Conservation (phyloP, 2,113 vertebrate genomes). For the Paratilapia polleni region DNA sequence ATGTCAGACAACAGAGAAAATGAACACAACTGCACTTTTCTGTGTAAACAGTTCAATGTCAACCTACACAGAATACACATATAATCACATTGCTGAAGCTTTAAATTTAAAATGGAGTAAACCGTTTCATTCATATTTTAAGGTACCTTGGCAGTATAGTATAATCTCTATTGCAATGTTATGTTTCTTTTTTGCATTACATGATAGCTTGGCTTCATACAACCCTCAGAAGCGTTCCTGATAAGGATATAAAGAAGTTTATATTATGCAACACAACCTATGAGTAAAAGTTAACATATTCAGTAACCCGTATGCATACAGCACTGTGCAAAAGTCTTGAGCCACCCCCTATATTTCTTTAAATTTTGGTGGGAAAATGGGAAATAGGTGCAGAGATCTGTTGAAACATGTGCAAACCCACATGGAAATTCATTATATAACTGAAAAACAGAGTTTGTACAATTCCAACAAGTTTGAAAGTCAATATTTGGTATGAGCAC, state of each 20-base stretch:
- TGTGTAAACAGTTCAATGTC: slow-evolving; percentile 12
- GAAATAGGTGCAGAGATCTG: too few species aligned
- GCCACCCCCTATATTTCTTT: too few species aligned
- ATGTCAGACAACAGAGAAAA: slow-evolving; percentile 2
- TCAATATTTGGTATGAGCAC: too few species aligned
- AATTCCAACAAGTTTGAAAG: too few species aligned
- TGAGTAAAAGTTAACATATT: neutral
- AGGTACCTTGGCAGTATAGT: neutral
- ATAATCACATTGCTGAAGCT: neutral
- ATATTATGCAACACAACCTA: neutral
- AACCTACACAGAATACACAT: neutral
- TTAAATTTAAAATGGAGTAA: neutral
- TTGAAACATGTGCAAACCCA: too few species aligned
- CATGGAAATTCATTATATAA: too few species aligned
- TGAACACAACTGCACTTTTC: neutral
- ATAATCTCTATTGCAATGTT: neutral
- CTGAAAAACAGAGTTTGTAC: too few species aligned
- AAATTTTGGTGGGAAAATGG: too few species aligned
- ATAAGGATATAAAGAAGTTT: neutral
- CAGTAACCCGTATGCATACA: neutral
- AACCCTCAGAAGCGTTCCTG: neutral
- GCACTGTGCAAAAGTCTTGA: too few species aligned
- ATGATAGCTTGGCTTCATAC: neutral
- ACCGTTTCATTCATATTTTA: neutral
- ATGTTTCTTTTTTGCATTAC: neutral